A percentile compares a stretch with the other conserved stretches of the same genome.
Evolutionary conservation across 1,140 invertebrate genomes (phyloP).

Genomic region (Diploscapter pachys): DNA sequence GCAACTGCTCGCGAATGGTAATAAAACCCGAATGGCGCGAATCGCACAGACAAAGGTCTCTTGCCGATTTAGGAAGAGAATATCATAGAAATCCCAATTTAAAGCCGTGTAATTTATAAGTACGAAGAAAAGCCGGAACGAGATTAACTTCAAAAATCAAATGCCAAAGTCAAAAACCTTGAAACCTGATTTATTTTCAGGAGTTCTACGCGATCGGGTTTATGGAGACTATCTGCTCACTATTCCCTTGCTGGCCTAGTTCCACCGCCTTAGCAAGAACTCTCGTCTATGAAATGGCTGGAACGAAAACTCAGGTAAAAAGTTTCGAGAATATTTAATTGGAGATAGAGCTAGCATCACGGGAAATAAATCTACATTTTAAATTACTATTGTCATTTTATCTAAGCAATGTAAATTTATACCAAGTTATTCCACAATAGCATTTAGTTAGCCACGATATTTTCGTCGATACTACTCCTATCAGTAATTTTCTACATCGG

Average conservation of each 20-base stretch:
- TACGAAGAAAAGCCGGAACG: too few relatives aligned
- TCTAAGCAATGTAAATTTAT: background rate
- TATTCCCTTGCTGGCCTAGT: conserved; percentile 34
- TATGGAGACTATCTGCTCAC: conserved; percentile 18
- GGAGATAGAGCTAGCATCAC: conserved; percentile 7
- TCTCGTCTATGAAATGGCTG: conserved; percentile 29
- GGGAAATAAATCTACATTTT: background rate
- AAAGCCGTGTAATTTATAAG: too few relatives aligned
- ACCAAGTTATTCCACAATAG: conserved; percentile 13
- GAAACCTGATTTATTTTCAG: conserved; percentile 16
- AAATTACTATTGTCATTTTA: conserved; percentile 11
- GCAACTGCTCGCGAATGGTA: too few relatives aligned
- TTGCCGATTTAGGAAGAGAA: too few relatives aligned
- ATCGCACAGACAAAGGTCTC: too few relatives aligned
- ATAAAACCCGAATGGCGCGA: too few relatives aligned
- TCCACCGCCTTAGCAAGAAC: conserved; percentile 31
- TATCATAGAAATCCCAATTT: too few relatives aligned
- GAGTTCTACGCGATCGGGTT: conserved; percentile 39
- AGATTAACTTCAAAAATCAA: too few relatives aligned
- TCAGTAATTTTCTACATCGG: conserved; percentile 36
- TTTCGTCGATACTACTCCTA: conserved; percentile 33
- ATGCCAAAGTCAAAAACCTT: background rate
- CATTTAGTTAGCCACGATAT: conserved; percentile 37
- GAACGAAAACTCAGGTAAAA: conserved; percentile 32
- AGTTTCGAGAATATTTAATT: conserved; percentile 1